Evolutionary conservation across 2,888 invertebrate genomes (phyloP).

Genomic region (Mimachlamys varia): DNA sequence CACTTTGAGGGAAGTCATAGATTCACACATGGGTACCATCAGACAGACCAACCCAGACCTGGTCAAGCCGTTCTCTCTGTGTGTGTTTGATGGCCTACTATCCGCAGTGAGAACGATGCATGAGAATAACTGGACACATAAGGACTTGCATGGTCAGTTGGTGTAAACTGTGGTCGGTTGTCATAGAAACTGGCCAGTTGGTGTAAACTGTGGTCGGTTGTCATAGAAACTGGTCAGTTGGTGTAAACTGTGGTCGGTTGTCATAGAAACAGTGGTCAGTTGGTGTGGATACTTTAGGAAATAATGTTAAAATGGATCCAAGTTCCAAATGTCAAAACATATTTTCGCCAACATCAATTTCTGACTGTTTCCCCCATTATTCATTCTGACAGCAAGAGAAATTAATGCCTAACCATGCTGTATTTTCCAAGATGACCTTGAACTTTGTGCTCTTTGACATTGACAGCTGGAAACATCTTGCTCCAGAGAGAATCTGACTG

Average conservation of each 20-base stretch:
- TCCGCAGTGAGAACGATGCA: conserved; percentile 63
- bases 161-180: not conserved
- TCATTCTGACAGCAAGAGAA: too few species aligned
- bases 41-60: conserved; percentile 49
- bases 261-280: conserved; percentile 49
- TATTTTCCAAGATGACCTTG: not conserved
- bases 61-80: conserved; percentile 66
- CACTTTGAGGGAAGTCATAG: conserved; percentile 65
- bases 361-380: too few species aligned
- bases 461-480: conserved; percentile 70
- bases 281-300: not conserved
- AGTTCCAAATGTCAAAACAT: too few species aligned
- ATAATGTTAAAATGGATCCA: not conserved
- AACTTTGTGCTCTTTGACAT: conserved; percentile 23
- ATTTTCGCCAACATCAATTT: too few species aligned
- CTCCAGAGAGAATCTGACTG: conserved; percentile 56
- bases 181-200: conserved; percentile 51
- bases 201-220: not conserved
- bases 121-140: conserved; percentile 66
- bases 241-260: not conserved
- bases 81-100: conserved; percentile 65
- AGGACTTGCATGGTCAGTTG: conserved; percentile 68
- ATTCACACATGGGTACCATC: conserved; percentile 58
- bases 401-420: too few species aligned
- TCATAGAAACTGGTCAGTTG: conserved; percentile 51